Percentiles rank a stretch among this genome's conserved stretches.
These are phyloP conservation scores for Elachura formosa DNA, from an alignment of 2,113 vertebrate genomes.

Conservation along the genomic window DNA sequence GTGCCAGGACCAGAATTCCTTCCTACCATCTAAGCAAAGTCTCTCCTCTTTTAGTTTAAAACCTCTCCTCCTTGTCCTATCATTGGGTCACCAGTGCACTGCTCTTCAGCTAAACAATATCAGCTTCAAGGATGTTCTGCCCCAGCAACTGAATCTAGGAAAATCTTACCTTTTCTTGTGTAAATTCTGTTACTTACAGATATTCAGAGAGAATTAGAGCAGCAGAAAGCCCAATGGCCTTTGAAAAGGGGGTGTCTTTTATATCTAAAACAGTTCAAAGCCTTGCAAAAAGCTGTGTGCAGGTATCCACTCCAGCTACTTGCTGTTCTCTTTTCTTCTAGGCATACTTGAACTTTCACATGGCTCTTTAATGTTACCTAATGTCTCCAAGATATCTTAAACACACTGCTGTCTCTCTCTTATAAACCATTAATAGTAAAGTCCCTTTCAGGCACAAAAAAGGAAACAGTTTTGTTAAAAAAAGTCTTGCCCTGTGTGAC, in stretches of 20 bases:
- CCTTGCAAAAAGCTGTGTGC: slow-evolving; percentile 1
- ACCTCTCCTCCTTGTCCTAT: background rate
- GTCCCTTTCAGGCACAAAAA: slow-evolving; percentile 24
- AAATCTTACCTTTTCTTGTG: background rate
- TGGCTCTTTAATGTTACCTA: slow-evolving; percentile 46
- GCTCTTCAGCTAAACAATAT: background rate
- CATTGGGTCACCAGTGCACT: background rate
- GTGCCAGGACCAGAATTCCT: background rate
- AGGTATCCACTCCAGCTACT: background rate
- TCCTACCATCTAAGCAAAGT: background rate
- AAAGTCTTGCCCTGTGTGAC: background rate
- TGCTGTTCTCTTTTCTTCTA: slow-evolving; percentile 51
- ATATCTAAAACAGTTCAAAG: slow-evolving; percentile 43
- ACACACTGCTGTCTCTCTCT: background rate
- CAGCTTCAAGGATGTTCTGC: background rate
- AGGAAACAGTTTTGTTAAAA: background rate
- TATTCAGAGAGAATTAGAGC: background rate
- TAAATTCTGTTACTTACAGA: slow-evolving; percentile 11
- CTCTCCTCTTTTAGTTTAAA: background rate
- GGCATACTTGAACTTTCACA: slow-evolving; percentile 27
- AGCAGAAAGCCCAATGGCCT: slow-evolving; percentile 22
- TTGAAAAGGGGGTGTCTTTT: slow-evolving; percentile 45
- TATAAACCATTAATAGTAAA: slow-evolving; percentile 27
- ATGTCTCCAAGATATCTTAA: slow-evolving; percentile 44
- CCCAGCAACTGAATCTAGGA: background rate